Evolutionary conservation across 2,113 vertebrate species (phyloP), one percentile per base, ranked within the genome.

Genomic region (Hylia prasina): DNA sequence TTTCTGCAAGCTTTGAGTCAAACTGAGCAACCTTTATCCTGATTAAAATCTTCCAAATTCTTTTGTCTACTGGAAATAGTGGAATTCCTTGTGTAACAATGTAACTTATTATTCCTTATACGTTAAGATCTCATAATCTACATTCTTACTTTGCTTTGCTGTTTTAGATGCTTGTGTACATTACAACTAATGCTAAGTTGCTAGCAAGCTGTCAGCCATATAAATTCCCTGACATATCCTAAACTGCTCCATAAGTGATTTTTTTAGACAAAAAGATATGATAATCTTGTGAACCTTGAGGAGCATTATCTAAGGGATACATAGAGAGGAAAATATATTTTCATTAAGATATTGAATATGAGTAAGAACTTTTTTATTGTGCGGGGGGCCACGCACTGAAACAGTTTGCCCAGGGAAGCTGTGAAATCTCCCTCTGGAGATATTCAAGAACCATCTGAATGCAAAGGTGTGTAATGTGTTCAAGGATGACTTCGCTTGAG

Each of bases 311-410:
- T 65, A 40, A 48, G 4, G 6, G 4, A 31, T 57, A n/a, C 4
- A 47, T 28, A 57, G 33, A 64, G 3, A 61, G 5, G 7, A 65
- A 80, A 47, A 0, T 18, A 10, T 28, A 22, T 5, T 61, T 76
- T 61, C 5, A 33, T 65, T 6, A 64, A 40, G 27, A 61, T 68
- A 6, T 7, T 35, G 24, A 75, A 39, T 21, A 82, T 12, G 4
- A 68, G 14, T 24, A 45, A 60, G 20, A 75, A 40, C 6, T 4
- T 22, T 19, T 56, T 60, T 39, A 16, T 13, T 39, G 13, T 75
- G 3, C 0, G 0, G 4, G 24, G 31, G 20, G 53, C n/a, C 13
- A 10, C 0, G 0, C 69, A 60, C 28, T 40, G 24, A 24, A 60
- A 31, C 11, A 40, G 5, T 31, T 45, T 60, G 20, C n/a, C 24